Evolutionary conservation across 2,797 vertebrate species (phyloP), one percentile per base, ranked within the genome.

Genomic region (Coreius guichenoti): DNA sequence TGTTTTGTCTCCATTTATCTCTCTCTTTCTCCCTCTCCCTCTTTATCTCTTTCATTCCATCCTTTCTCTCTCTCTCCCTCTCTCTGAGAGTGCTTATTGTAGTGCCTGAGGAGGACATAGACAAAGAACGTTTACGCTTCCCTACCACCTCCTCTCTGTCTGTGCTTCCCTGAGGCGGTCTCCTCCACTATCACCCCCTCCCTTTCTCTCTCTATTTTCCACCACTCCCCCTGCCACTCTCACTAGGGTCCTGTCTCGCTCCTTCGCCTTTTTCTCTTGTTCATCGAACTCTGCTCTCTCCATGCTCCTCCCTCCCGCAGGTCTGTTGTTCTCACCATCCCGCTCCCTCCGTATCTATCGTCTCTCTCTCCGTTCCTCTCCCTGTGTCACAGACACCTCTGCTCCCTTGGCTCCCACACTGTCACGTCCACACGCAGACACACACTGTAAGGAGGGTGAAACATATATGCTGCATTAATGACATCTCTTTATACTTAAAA

Each of bases 211-310:
- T 81, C 63, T 82, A 76, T 90, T 88, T 86, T 89, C 33, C 63
- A 76, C 72, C 83, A 83, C 82, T 84, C 83, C 79, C 54, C 82
- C 82, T 79, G 77, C 84, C 78, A 86, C 78, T 82, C 88, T 85
- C 86, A 90, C 91, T 82, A 80, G 90, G 88, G 84, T 89, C 90
- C 90, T 92, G 89, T 89, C 91, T 92, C 88, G 68, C 91, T 88
- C 87, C 84, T 89, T 88, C 88, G 82, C 89, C 90, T 86, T 89
- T 88, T 74, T 87, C 80, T 82, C 85, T 85, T 83, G 65, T 80
- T 83, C 82, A 47, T 61, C 49, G 65, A 74, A 61, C 68, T 68
- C 82, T 69, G 68, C n/a, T 67, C 61, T 81, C 80, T 83, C 80
- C 45, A 81, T 86, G 77, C 78, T 85, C 83, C 63, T 82, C 80